Evolutionary conservation across 37 sponge, comb jelly and placozoan species (phyloP).

Genomic region (Cliona cf. orientalis): DNA sequence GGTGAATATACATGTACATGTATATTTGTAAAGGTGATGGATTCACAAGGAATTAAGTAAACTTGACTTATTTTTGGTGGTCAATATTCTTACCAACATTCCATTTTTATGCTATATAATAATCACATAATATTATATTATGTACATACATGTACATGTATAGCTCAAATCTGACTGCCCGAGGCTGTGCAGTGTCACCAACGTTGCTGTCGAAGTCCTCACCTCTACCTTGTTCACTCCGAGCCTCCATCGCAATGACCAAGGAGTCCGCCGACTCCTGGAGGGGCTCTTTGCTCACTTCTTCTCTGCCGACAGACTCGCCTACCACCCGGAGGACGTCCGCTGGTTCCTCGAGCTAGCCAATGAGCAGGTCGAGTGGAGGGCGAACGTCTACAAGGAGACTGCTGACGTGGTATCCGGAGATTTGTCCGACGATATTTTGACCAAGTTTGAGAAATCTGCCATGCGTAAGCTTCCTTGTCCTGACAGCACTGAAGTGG

Average conservation of each 20-base stretch:
- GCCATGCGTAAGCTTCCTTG: too few species aligned
- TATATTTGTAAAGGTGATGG: too few species aligned
- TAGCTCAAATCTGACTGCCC: constrained; percentile 21
- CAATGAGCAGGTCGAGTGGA: constrained; percentile 32
- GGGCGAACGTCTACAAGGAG: background rate
- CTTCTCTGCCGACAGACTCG: constrained; percentile 17
- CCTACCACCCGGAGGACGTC: constrained; percentile 16
- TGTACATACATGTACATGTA: background rate
- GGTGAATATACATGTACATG: constrained; percentile 4
- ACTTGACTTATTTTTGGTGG: too few species aligned
- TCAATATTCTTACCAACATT: background rate
- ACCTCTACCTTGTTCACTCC: background rate
- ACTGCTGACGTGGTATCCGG: constrained; percentile 1
- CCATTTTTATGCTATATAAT: background rate
- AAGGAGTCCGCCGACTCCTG: constrained; percentile 5
- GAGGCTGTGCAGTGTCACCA: constrained; percentile 1
- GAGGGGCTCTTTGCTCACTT: constrained; percentile 53
- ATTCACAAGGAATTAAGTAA: too few species aligned
- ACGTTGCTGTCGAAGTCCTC: constrained; percentile 30
- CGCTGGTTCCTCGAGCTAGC: constrained; percentile 64
- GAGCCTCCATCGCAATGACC: background rate
- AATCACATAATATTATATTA: background rate
- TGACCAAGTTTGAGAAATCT: constrained; percentile 23
- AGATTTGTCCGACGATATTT: constrained; percentile 18
- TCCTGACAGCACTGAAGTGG: background rate